Base-by-base conservation (phyloP, 1,140 invertebrate species). In the Gryon sp. region DNA sequence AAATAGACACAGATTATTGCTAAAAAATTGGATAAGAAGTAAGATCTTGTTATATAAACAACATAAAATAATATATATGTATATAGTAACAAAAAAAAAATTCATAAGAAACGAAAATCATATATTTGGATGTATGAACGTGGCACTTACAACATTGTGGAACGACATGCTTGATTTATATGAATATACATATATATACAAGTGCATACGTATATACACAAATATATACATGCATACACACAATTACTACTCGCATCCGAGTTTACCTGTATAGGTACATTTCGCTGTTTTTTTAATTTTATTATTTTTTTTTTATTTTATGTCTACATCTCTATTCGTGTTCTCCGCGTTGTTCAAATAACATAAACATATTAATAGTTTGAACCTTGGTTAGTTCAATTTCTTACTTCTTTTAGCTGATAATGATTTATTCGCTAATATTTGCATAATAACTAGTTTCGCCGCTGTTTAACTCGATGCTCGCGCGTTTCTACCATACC, bases 381-480 rank as follows among this genome's bases (percentile, higher is more conserved):
- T 57, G 24, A 76, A 70, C 60, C 63, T 50, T 74, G 40, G n/a
- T 62, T 72, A 70, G 36, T 59, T 70, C 55, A 55, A 36, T 70
- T 52, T 53, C 53, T 65, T 66, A 45, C 75, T 78, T 18, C 12
- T 77, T 76, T 65, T 83, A 77, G 63, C 45, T 80, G 78, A 57
- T 82, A 83, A 65, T 83, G 82, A 82, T 84, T 82, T 68, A 74
- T 45, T 83, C 53, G 69, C 78, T 81, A 83, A 78, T 84, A 79
- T 79, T 79, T 73, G 57, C 36, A 66, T 81, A 79, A 66, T 77
- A 75, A 69, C 63, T 76, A 76, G 36, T 65, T 73, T 75, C 74
- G 70, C 70, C 78, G 53, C 59, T 65, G 70, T 70, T 77, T 74
- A 73, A 60, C 63, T 74, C 55, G 55, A 68, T 68, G 53, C 53